Evolutionary conservation across 2,888 invertebrate species (phyloP).

Genomic region (Caenorhabditis sp.): DNA sequence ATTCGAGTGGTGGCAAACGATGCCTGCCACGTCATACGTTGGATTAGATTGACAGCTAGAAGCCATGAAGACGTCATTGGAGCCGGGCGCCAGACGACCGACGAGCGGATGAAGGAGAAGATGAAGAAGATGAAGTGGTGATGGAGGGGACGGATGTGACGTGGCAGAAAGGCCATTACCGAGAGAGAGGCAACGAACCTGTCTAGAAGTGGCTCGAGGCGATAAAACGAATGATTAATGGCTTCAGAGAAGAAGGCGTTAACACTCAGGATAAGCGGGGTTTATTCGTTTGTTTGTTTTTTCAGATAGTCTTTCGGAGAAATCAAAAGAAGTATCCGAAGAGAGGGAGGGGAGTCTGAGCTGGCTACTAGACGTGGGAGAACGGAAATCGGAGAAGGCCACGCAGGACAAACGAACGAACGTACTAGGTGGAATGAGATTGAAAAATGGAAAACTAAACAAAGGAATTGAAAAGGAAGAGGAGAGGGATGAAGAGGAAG

Average conservation of each 20-base stretch:
- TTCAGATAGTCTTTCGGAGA: background rate
- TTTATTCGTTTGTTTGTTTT: background rate
- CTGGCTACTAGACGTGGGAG: conserved; percentile 39
- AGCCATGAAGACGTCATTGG: conserved; percentile 1
- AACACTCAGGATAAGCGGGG: no score
- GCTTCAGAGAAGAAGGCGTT: background rate
- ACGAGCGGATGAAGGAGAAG: conserved; percentile 19
- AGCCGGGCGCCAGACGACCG: background rate
- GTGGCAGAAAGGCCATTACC: background rate
- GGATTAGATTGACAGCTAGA: background rate
- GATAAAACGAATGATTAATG: background rate
- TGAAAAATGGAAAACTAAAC: conserved; percentile 30
- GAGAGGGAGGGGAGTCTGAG: background rate
- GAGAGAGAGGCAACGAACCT: background rate
- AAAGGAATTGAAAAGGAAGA: background rate
- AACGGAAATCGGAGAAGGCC: conserved; percentile 55
- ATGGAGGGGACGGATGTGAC: no score
- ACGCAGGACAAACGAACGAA: no score
- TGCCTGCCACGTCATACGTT: conserved; percentile 21
- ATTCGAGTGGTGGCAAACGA: conserved; percentile 17
- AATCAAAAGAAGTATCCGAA: background rate
- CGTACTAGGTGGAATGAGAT: conserved; percentile 24
- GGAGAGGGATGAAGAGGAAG: background rate
- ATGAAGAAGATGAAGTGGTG: no score
- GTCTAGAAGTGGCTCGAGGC: no score